A percentile compares a stretch with the other conserved stretches of the same genome.
These are phyloP conservation scores for Euphonia xanthogaster DNA, from an alignment of 2,797 vertebrate species.

Conservation along the genomic window DNA sequence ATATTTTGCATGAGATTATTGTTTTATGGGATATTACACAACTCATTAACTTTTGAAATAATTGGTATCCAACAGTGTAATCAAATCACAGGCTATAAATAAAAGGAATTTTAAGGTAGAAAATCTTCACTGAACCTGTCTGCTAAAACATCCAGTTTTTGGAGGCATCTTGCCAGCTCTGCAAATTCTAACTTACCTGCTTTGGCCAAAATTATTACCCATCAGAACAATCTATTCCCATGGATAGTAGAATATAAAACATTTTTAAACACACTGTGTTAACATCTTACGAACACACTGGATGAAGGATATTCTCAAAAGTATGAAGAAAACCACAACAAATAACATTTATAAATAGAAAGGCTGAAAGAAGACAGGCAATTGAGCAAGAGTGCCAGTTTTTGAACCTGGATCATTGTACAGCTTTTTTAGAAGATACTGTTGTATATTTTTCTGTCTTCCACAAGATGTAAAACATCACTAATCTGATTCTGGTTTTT, in stretches of 20 bases:
- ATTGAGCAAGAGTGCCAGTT: background rate
- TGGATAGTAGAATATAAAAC: background rate
- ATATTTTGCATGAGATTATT: constrained; percentile 21
- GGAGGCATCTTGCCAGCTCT: background rate
- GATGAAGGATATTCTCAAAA: background rate
- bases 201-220: background rate
- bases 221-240: background rate
- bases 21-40: constrained; percentile 32
- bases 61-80: constrained; percentile 19
- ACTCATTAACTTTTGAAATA: constrained; percentile 26
- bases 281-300: background rate
- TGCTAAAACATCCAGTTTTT: background rate
- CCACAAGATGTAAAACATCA: background rate
- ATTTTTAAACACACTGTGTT: background rate
- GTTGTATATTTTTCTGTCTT: background rate
- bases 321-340: background rate
- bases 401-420: background rate
- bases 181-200: background rate
- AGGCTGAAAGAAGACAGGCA: background rate
- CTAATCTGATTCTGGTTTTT: background rate
- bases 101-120: constrained; percentile 4
- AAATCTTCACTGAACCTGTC: background rate
- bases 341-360: background rate
- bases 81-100: constrained; percentile 29
- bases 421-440: background rate